Conservation (phyloP, 2,888 invertebrate genomes). For the Sthenelais limicola region DNA sequence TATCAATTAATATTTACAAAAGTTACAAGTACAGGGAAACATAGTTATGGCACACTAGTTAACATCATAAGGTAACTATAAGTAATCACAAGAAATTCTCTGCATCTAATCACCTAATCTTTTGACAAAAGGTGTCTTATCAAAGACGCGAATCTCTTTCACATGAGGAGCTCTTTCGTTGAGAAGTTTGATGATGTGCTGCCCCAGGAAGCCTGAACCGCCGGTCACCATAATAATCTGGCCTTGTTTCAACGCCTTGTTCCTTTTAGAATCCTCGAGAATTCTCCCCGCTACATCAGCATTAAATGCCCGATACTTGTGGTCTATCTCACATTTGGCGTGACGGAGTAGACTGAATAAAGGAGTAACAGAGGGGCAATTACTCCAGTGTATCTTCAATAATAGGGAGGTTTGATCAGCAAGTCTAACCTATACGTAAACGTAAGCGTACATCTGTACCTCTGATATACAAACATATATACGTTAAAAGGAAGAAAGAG, state of each 20-base stretch:
- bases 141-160: conserved; percentile 77
- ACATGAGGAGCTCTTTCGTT: conserved; percentile 75
- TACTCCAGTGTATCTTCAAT: too few relatives aligned
- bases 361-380: background rate
- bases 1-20: too few relatives aligned
- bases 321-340: conserved; percentile 27
- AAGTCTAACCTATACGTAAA: too few relatives aligned
- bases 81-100: too few relatives aligned
- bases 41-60: too few relatives aligned
- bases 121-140: conserved; percentile 75
- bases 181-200: conserved; percentile 77
- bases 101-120: conserved; percentile 70
- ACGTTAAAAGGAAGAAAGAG: too few relatives aligned
- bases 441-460: too few relatives aligned
- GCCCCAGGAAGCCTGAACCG: conserved; percentile 78
- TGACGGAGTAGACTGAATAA: conserved; percentile 3
- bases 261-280: background rate
- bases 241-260: background rate
- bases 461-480: too few relatives aligned
- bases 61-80: too few relatives aligned
- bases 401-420: too few relatives aligned
- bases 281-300: background rate
- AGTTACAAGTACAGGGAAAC: too few relatives aligned
- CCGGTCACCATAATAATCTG: conserved; percentile 71
- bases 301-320: conserved; percentile 20